phyloP scores from a whole-genome alignment of 2,888 invertebrate genomes.

The Phaonia tiefii region DNA sequence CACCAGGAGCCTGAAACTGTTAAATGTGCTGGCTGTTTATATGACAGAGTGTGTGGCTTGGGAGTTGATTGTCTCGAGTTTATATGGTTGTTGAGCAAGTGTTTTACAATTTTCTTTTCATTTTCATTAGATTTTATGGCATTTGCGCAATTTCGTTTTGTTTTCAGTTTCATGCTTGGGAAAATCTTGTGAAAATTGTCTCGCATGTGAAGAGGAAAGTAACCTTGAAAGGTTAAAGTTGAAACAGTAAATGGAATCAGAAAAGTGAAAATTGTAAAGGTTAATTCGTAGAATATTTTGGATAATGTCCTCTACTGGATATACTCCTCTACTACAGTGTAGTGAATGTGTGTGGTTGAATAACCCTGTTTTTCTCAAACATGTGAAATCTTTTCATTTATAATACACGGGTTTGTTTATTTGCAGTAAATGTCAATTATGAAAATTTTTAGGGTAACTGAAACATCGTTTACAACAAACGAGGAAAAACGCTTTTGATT shows the following conservation, averaged over 20 bases:
- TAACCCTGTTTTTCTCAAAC: too few relatives aligned
- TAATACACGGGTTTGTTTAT: too few relatives aligned
- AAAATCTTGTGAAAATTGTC: conserved; percentile 5
- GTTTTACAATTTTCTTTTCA: conserved; percentile 55
- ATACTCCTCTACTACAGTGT: too few relatives aligned
- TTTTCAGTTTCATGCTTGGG: conserved; percentile 13
- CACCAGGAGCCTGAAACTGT: conserved; percentile 28
- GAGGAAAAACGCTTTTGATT: too few relatives aligned
- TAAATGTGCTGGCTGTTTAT: conserved; percentile 15
- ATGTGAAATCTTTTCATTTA: too few relatives aligned
- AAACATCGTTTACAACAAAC: too few relatives aligned
- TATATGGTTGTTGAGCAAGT: conserved; percentile 47
- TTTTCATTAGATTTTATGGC: conserved; percentile 43
- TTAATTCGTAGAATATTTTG: conserved; percentile 29
- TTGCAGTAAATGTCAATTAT: too few relatives aligned
- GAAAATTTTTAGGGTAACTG: too few relatives aligned
- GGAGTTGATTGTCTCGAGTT: conserved; percentile 14
- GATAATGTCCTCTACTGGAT: too few relatives aligned
- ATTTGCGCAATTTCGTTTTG: conserved; percentile 3
- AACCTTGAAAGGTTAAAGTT: conserved; percentile 65
- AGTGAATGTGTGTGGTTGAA: too few relatives aligned
- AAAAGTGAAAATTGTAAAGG: conserved; percentile 16
- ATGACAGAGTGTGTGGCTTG: conserved; percentile 2
- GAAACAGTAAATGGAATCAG: conserved; percentile 42
- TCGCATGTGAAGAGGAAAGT: conserved; percentile 13